phyloP scores from a whole-genome alignment of 2,888 invertebrate species.

The Heliconius ethilla region DNA sequence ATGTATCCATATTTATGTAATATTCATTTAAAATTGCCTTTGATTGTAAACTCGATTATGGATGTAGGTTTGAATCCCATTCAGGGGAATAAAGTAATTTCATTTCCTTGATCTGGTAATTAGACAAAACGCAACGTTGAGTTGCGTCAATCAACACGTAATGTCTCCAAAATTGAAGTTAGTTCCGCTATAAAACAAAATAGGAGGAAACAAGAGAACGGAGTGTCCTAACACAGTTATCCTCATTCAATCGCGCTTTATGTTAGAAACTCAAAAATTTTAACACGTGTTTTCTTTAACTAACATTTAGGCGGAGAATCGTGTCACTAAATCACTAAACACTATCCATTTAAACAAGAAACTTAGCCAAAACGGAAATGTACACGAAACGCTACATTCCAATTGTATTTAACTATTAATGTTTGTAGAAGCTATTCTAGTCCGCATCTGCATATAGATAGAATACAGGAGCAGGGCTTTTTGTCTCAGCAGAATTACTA shows the following conservation, averaged over 20 bases:
- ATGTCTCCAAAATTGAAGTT: not conserved
- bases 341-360: not conserved
- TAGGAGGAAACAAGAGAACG: not conserved
- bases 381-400: slow-evolving; percentile 8
- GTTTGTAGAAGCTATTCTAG: slow-evolving; percentile 17
- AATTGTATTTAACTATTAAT: slow-evolving; percentile 24
- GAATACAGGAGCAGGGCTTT: slow-evolving; percentile 23
- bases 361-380: not conserved
- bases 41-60: too few species aligned
- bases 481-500: slow-evolving; percentile 25
- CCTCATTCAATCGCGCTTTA: not conserved
- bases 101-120: too few species aligned
- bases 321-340: slow-evolving; percentile 3
- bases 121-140: not conserved
- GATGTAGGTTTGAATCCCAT: too few species aligned
- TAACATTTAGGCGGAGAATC: not conserved
- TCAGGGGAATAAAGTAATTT: too few species aligned
- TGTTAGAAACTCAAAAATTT: too few species aligned
- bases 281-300: not conserved
- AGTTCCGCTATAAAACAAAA: not conserved
- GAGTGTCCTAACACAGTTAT: not conserved
- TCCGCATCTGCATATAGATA: slow-evolving; percentile 26
- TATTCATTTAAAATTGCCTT: too few species aligned
- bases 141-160: not conserved
- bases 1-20: too few species aligned